Conservation (phyloP, 2,888 invertebrate species). For the Brenthis hecate region DNA sequence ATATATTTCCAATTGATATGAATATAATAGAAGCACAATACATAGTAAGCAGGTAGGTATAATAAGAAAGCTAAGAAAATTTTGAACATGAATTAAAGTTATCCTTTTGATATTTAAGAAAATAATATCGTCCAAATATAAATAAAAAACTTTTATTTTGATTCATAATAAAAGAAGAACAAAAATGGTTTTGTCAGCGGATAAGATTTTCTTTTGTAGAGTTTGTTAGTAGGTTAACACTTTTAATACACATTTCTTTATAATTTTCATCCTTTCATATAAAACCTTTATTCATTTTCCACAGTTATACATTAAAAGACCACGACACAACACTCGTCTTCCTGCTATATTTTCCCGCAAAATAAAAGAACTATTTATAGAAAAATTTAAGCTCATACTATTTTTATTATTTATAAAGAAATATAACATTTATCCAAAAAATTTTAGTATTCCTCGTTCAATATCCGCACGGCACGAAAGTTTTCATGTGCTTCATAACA, state of each 20-base stretch:
- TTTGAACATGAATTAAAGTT: neutral
- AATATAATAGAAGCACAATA: too few species aligned
- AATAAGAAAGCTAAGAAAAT: neutral
- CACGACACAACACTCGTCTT: neutral
- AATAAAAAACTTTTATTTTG: slow-evolving; percentile 5
- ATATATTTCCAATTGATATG: too few species aligned
- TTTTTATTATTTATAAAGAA: too few species aligned
- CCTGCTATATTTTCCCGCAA: too few species aligned
- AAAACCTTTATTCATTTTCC: neutral
- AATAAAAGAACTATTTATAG: too few species aligned
- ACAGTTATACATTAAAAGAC: neutral
- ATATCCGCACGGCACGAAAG: too few species aligned
- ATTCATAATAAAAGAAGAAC: slow-evolving; percentile 16
- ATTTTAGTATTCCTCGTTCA: too few species aligned
- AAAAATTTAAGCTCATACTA: too few species aligned
- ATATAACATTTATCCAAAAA: too few species aligned
- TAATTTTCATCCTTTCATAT: slow-evolving; percentile 14
- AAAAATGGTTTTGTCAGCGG: slow-evolving; percentile 14
- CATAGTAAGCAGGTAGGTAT: too few species aligned
- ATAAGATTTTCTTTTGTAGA: slow-evolving; percentile 17
- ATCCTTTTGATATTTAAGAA: slow-evolving; percentile 11
- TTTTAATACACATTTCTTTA: slow-evolving; percentile 8
- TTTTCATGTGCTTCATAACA: too few species aligned
- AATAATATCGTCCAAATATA: neutral
- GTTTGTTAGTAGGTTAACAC: slow-evolving; percentile 9